Evolutionary conservation across 2,888 invertebrate genomes (phyloP), one percentile per base, ranked within the genome.

Genomic region (Philopedon plagiatum): DNA sequence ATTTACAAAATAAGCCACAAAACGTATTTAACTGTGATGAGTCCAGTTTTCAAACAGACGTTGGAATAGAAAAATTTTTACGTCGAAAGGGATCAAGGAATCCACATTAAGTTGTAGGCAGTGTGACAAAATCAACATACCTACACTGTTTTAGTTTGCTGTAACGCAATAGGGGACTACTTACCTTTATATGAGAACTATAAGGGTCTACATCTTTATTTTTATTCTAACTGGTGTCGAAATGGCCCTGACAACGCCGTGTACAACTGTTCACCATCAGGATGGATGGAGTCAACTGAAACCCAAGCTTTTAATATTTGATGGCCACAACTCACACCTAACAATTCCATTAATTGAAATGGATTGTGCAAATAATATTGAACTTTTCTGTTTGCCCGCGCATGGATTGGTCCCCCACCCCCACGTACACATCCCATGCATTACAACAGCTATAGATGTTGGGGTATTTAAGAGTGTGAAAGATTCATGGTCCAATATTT

Each of bases 211-310:
- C 76, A 77, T 34, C 67, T 77, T 74, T 67, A 77, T 34, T 65
- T 77, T 74, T 67, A 57, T 71, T 13, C 57, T 46, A 9, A 41
- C 65, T 68, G 61, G 70, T 41, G 41, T 58, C 5, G 57, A 49
- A 32, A 73, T 60, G 19, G 70, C 74, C 32, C 65, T 68, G 3
- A 64, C 64, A 37, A 13, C 2, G 71, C 62, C 67, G 13, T 39
- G 9, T 76, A 76, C 23, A 75, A 76, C 62, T 75, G 71, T 63
- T 71, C 75, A 13, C 75, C 73, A 44, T 76, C 75, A n/a, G 75
- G 76, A 5, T 72, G 76, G 74, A 75, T 72, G 75, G 74, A 74
- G 26, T 18, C 69, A 8, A 13, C 57, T 9, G 73, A 76, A 46
- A 21, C 32, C 41, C 2, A 75, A 74, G 41, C 41, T 75, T n/a